Evolutionary conservation across 2,888 invertebrate genomes (phyloP), one percentile per base, ranked within the genome.

Genomic region (Cataglyphis livida): DNA sequence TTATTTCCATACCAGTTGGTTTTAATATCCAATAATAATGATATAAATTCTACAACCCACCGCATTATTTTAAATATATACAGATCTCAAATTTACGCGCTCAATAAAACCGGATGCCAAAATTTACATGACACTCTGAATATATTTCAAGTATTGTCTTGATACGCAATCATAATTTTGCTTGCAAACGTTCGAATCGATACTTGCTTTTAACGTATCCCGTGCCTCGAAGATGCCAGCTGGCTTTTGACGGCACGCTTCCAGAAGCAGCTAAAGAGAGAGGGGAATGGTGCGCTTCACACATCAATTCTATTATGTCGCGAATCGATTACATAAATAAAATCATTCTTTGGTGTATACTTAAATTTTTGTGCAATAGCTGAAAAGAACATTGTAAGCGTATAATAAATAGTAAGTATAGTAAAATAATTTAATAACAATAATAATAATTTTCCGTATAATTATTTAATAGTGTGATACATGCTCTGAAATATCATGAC

Each of bases 161-260:
- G 48, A 18, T 21, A 64, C n/a, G n/a, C 51, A 15, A 66, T 70
- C n/a, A 61, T 87, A 82, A 82, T 83, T 86, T 54, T 28, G 51
- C 61, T 76, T 41, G 44, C 65, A 38, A 68, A 65, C 48, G 73
- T 82, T 71, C 61, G 71, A 62, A 81, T 73, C 84, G 82, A 88
- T 84, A 82, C 68, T 79, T 84, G 76, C 48, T 84, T 84, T 86
- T 87, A 89, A 87, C 88, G 88, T 87, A 85, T 76, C 65, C 61
- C 73, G 51, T 54, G 81, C 54, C 57, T n/a, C 35, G 75, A 87
- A 78, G 86, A 82, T 83, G 84, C 87, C 91, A 90, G 90, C 91
- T 92, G 91, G 87, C 76, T 83, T 84, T 78, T 82, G 85, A 88
- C 87, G 92, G 92, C 92, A 92, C 92, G 91, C 92, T 92, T 90